phyloP scores from a whole-genome alignment of 2,888 invertebrate species.

The Lycophotia porphyrea region DNA sequence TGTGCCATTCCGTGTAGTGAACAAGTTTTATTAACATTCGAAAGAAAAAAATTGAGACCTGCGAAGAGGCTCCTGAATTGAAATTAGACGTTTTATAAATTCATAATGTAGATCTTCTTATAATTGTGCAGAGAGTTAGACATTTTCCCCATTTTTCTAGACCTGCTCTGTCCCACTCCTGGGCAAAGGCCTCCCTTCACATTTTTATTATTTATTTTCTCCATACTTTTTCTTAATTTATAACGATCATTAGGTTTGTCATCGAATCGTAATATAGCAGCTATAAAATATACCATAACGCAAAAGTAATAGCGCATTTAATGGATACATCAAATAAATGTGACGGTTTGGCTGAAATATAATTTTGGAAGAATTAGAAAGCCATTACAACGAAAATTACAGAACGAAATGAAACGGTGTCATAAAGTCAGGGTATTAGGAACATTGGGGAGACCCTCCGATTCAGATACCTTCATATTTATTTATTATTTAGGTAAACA shows the following conservation, averaged over 20 bases:
- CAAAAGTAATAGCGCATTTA: slow-evolving; percentile 47
- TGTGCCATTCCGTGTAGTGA: too few species aligned
- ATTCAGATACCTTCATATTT: background rate
- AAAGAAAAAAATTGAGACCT: too few species aligned
- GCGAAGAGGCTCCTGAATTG: too few species aligned
- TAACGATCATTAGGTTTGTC: slow-evolving; percentile 9
- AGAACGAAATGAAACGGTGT: slow-evolving; percentile 18
- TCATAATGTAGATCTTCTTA: too few species aligned
- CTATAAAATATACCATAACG: slow-evolving; percentile 37
- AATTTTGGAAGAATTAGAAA: slow-evolving; percentile 48
- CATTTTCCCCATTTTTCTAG: too few species aligned
- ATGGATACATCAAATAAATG: slow-evolving; percentile 30
- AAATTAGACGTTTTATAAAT: too few species aligned
- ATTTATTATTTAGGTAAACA: background rate
- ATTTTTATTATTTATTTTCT: background rate
- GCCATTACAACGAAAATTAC: slow-evolving; percentile 34
- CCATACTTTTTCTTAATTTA: slow-evolving; percentile 15
- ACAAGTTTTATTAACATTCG: too few species aligned
- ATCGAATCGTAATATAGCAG: slow-evolving; percentile 31
- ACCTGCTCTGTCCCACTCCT: too few species aligned
- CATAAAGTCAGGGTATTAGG: background rate
- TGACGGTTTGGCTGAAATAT: slow-evolving; percentile 13
- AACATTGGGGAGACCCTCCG: background rate
- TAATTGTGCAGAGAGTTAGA: too few species aligned
- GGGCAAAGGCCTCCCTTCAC: too few species aligned